Evolutionary conservation across 2,113 vertebrate genomes (phyloP).

Genomic region (Coryphaenoides rupestris): DNA sequence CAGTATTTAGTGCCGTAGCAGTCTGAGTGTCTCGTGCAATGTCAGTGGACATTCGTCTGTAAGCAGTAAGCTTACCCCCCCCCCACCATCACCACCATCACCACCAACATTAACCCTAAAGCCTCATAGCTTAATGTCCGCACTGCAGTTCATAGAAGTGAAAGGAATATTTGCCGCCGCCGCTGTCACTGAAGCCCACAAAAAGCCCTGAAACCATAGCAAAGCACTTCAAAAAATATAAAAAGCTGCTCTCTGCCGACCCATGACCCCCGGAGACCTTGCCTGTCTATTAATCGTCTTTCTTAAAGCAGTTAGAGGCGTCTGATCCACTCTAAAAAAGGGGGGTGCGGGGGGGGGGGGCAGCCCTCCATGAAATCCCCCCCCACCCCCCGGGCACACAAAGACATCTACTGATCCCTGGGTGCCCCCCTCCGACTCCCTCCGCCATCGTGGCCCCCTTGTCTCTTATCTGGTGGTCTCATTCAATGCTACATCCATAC

Average conservation of each 20-base stretch:
- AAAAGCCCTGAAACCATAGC: conserved; percentile 63
- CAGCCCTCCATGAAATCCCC: conserved; percentile 45
- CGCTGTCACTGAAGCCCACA: conserved; percentile 51
- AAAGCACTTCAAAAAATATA: too few species aligned
- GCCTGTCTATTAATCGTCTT: conserved; percentile 73
- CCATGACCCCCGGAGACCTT: conserved; percentile 49
- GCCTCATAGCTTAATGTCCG: conserved; percentile 49
- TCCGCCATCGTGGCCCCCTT: conserved; percentile 30
- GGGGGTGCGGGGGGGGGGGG: too few species aligned
- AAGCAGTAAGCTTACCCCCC: too few species aligned
- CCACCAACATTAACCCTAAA: conserved; percentile 53
- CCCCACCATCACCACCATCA: conserved; percentile 11
- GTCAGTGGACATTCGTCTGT: conserved; percentile 1
- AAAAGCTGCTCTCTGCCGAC: conserved; percentile 63
- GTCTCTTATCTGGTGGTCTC: conserved; percentile 68
- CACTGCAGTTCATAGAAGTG: conserved; percentile 65
- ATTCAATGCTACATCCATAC: conserved; percentile 63
- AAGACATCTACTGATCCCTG: conserved; percentile 67
- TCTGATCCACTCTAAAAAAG: conserved; percentile 76
- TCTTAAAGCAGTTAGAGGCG: conserved; percentile 64
- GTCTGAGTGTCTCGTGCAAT: too few species aligned
- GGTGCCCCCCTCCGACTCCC: conserved; percentile 23
- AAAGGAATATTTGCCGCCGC: conserved; percentile 61
- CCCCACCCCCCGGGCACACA: conserved; percentile 66
- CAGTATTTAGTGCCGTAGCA: too few species aligned